These are phyloP conservation scores for Guaruba guarouba DNA, from an alignment of 2,113 vertebrate genomes.

Conservation along the genomic window DNA sequence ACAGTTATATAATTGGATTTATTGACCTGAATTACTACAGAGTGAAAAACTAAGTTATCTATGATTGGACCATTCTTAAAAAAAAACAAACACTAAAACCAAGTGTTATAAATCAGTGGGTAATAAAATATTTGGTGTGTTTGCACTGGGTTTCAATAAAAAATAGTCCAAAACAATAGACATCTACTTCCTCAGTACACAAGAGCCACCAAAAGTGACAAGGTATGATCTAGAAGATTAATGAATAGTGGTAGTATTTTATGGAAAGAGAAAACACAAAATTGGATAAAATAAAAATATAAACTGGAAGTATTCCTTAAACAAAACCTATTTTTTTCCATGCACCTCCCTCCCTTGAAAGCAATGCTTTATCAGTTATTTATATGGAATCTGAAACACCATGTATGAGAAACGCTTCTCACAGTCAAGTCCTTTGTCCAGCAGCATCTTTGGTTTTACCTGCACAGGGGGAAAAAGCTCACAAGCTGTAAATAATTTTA, in stretches of 20 bases:
- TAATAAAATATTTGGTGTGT: neutral
- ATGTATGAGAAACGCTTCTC: accelerated
- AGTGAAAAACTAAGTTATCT: neutral
- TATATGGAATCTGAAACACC: neutral
- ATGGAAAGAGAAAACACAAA: neutral
- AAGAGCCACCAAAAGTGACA: neutral
- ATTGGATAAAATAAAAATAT: neutral
- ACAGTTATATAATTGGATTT: neutral
- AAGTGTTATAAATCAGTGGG: neutral
- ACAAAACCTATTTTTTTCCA: neutral
- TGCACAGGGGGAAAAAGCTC: neutral
- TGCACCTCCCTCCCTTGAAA: neutral
- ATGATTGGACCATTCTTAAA: neutral
- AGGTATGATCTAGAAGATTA: neutral
- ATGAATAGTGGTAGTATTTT: neutral
- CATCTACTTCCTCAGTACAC: neutral
- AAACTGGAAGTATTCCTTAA: neutral
- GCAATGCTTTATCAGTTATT: neutral
- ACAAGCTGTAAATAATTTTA: neutral
- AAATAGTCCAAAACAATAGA: neutral
- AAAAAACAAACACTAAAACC: neutral
- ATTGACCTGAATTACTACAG: neutral
- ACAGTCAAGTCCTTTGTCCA: neutral
- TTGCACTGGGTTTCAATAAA: neutral
- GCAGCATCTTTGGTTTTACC: neutral